Evolutionary conservation across 2,797 vertebrate genomes (phyloP).

Genomic region (Petrocephalus schoutedeni): DNA sequence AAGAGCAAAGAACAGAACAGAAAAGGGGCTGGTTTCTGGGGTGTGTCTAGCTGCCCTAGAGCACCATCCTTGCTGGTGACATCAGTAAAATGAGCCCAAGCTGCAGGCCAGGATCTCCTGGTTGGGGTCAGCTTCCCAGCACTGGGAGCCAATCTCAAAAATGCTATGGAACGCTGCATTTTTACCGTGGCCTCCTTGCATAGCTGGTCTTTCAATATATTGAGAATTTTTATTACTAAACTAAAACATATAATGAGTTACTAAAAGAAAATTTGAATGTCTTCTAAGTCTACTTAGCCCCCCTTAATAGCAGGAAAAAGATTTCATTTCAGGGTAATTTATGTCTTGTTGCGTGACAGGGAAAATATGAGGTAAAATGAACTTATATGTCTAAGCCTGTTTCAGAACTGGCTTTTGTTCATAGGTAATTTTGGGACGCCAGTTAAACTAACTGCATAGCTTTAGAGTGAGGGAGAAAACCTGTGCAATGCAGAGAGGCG

Average conservation of each 20-base stretch:
- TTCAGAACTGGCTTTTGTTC: not conserved
- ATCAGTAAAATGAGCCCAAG: not conserved
- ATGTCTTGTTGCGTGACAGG: not conserved
- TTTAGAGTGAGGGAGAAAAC: not conserved
- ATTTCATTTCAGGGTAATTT: slow-evolving; percentile 2
- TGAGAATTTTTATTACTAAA: not conserved
- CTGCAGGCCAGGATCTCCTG: not conserved
- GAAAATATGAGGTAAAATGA: not conserved
- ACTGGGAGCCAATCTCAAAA: not conserved
- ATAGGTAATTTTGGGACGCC: not conserved
- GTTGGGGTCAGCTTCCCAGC: not conserved
- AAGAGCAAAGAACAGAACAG: not conserved
- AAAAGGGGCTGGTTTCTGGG: not conserved
- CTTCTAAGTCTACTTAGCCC: not conserved
- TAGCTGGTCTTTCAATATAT: not conserved
- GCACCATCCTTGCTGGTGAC: not conserved
- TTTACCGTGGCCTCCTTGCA: not conserved
- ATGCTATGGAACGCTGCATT: not conserved
- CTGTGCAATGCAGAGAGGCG: not conserved
- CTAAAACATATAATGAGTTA: not conserved
- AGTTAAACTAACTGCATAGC: not conserved
- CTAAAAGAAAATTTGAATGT: not conserved
- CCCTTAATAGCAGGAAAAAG: not conserved
- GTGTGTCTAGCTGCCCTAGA: not conserved
- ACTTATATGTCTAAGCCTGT: not conserved